These are phyloP conservation scores for Alosa sapidissima DNA, from an alignment of 2,797 vertebrate species.

Conservation along the genomic window DNA sequence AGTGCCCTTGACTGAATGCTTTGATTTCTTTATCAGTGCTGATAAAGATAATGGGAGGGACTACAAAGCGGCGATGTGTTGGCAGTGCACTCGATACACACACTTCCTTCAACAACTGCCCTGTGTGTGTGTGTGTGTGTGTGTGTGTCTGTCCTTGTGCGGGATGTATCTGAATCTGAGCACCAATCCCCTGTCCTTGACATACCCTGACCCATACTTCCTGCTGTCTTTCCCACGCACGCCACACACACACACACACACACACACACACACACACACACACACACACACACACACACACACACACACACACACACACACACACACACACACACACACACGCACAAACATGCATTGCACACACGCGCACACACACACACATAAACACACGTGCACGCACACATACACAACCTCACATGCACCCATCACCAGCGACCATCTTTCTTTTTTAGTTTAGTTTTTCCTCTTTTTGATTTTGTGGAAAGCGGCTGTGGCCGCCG, in stretches of 20 bases:
- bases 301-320: not conserved
- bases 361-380: not conserved
- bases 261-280: not conserved
- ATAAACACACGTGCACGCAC: not conserved
- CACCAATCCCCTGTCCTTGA: slow-evolving; percentile 3
- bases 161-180: not conserved
- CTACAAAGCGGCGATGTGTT: slow-evolving; percentile 1
- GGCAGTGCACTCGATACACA: slow-evolving; percentile 6
- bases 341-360: not conserved
- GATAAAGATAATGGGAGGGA: not conserved
- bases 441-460: not conserved
- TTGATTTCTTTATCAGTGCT: slow-evolving; percentile 57
- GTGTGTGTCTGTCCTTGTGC: not conserved
- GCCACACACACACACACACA: not conserved
- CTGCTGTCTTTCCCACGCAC: not conserved
- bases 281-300: slow-evolving; percentile 13
- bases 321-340: not conserved
- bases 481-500: not conserved
- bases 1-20: slow-evolving; percentile 56
- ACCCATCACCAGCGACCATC: not conserved
- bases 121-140: not conserved
- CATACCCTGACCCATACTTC: not conserved
- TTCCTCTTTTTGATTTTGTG: slow-evolving; percentile 1
- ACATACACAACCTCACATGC: not conserved
- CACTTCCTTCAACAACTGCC: not conserved